phyloP scores from a whole-genome alignment of 1,140 invertebrate genomes.

The Dendrolimus kikuchii region DNA sequence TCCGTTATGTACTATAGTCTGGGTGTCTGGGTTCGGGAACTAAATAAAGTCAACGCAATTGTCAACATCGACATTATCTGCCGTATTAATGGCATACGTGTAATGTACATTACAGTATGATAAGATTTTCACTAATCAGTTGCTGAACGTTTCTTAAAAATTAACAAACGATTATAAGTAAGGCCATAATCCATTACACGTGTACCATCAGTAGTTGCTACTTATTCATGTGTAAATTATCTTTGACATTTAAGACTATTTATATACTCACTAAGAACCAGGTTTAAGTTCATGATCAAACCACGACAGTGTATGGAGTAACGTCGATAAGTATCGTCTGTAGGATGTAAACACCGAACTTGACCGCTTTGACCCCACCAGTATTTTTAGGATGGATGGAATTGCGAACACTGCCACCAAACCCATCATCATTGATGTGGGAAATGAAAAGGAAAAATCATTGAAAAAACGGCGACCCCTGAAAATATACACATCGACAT shows the following conservation, averaged over 20 bases:
- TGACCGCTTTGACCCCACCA: conserved; percentile 79
- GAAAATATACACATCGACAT: conserved; percentile 16
- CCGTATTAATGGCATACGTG: too few relatives aligned
- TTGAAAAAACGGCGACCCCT: conserved; percentile 79
- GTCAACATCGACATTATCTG: too few relatives aligned
- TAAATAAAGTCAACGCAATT: too few relatives aligned
- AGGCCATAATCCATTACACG: too few relatives aligned
- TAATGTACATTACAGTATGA: too few relatives aligned
- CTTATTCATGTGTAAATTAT: background rate
- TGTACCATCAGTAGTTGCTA: background rate
- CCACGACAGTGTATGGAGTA: conserved; percentile 83
- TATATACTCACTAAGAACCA: conserved; percentile 67
- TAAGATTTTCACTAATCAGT: too few relatives aligned
- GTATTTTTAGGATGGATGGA: conserved; percentile 75
- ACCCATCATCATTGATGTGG: conserved; percentile 75
- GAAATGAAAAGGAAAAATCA: conserved; percentile 74
- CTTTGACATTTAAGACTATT: background rate
- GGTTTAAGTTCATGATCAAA: conserved; percentile 76
- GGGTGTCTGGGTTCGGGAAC: too few relatives aligned
- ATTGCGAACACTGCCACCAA: conserved; percentile 76
- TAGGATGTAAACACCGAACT: conserved; percentile 77
- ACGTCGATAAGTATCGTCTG: conserved; percentile 82
- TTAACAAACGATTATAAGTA: too few relatives aligned
- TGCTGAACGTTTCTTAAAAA: too few relatives aligned
- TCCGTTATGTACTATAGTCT: too few relatives aligned